phyloP scores from a whole-genome alignment of 2,797 vertebrate species.

The Thaleichthys pacificus region DNA sequence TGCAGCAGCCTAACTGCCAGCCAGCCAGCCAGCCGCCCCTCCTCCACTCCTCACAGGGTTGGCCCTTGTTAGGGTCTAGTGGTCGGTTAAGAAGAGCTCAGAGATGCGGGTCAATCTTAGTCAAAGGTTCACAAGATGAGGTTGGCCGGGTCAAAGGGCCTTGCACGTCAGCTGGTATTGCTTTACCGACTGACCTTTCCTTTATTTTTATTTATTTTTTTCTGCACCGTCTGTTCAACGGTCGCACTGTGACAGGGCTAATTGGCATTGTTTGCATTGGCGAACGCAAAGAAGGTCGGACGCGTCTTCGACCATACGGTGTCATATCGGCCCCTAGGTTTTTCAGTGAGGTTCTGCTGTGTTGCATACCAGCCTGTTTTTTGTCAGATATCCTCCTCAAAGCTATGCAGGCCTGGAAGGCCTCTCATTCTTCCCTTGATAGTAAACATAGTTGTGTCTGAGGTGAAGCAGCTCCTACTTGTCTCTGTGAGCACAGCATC shows the following conservation, averaged over 20 bases:
- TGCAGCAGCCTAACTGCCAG: background rate
- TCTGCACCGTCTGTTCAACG: background rate
- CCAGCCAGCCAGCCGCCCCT: background rate
- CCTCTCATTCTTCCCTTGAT: conserved; percentile 66
- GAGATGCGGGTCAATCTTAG: conserved; percentile 29
- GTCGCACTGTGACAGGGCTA: background rate
- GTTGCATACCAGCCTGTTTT: conserved; percentile 21
- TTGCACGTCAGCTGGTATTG: conserved; percentile 23
- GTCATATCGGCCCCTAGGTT: background rate
- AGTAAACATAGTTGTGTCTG: conserved; percentile 51
- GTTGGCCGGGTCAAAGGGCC: conserved; percentile 44
- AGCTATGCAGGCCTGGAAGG: conserved; percentile 59
- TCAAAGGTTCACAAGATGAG: conserved; percentile 53
- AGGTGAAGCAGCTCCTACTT: conserved; percentile 20
- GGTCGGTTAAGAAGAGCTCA: conserved; percentile 28
- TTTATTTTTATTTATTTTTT: conserved; percentile 30
- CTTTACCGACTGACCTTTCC: conserved; percentile 36
- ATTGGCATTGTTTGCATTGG: background rate
- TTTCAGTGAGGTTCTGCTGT: background rate
- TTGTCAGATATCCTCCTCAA: conserved; percentile 48
- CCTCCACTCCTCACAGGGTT: conserved; percentile 22
- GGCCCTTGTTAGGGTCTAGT: conserved; percentile 32
- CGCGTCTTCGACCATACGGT: background rate
- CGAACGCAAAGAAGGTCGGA: background rate
- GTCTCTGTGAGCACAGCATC: conserved; percentile 8